These are phyloP conservation scores for Hyperoplus lanceolatus DNA, from an alignment of 2,797 vertebrate species.

Conservation along the genomic window DNA sequence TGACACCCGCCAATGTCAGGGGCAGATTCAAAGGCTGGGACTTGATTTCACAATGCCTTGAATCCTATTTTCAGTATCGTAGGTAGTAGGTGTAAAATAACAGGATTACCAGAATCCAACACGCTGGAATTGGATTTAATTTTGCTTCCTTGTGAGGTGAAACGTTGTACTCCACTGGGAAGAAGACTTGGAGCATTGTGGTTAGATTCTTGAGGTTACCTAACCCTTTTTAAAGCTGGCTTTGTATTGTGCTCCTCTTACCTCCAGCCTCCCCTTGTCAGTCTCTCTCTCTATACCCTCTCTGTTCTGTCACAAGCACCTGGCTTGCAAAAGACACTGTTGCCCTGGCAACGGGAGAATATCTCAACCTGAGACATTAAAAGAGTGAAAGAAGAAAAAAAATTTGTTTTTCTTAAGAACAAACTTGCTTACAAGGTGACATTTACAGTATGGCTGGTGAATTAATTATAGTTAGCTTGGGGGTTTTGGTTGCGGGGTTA, in stretches of 20 bases:
- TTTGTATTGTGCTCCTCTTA: conserved; percentile 60
- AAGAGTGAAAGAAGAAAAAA: conserved; percentile 22
- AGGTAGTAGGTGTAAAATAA: conserved; percentile 72
- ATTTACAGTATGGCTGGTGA: conserved; percentile 61
- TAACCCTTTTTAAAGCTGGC: conserved; percentile 57
- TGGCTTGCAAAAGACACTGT: conserved; percentile 72
- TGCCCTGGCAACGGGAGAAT: conserved; percentile 79
- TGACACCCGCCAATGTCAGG: conserved; percentile 53
- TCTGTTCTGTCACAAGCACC: conserved; percentile 71
- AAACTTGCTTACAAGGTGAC: conserved; percentile 73
- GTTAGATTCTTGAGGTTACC: conserved; percentile 61
- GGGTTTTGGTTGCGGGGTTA: conserved; percentile 62
- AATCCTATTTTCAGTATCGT: conserved; percentile 69
- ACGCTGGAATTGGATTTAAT: conserved; percentile 65
- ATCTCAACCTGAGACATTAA: conserved; percentile 68
- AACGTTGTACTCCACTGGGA: conserved; percentile 52
- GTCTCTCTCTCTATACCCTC: conserved; percentile 44
- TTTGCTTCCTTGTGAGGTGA: conserved; percentile 70
- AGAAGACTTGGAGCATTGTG: conserved; percentile 47
- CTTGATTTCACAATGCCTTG: conserved; percentile 46
- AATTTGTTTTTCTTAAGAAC: conserved; percentile 43
- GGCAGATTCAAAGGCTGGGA: conserved; percentile 52
- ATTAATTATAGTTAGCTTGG: conserved; percentile 59
- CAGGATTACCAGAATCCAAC: conserved; percentile 74
- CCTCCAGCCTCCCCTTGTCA: conserved; percentile 52